A percentile compares a stretch with the other conserved stretches of the same genome.
Evolutionary conservation across 2,888 invertebrate genomes (phyloP).

Genomic region (Pollenia angustigena): DNA sequence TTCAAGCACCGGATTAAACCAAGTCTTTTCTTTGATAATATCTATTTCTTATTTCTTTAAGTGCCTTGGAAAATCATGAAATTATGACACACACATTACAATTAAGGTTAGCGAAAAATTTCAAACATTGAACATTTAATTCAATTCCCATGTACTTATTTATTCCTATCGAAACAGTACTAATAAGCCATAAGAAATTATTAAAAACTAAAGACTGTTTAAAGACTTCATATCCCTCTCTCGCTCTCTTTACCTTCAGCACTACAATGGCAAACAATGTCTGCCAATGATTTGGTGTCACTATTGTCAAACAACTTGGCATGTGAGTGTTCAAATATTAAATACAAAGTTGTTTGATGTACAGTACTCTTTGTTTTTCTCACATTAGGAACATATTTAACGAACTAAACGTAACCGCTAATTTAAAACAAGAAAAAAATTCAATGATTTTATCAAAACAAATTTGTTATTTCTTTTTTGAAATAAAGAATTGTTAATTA

Average conservation of each 20-base stretch:
- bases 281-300: constrained; percentile 28
- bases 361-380: neutral
- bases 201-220: constrained; percentile 18
- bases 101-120: neutral
- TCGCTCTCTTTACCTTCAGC: neutral
- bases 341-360: neutral
- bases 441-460: no score
- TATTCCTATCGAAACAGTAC: neutral
- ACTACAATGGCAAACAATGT: no score
- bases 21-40: neutral
- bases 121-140: constrained; percentile 31
- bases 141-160: constrained; percentile 28
- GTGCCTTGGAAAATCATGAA: constrained; percentile 2
- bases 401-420: no score
- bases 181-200: constrained; percentile 49
- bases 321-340: constrained; percentile 39
- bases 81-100: constrained; percentile 19
- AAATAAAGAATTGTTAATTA: no score
- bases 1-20: no score
- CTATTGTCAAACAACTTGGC: constrained; percentile 6
- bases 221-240: neutral
- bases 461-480: no score
- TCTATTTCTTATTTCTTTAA: neutral
- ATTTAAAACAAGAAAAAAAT: no score
- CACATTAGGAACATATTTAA: no score